Evolutionary conservation across 1,140 invertebrate species (phyloP), one percentile per base, ranked within the genome.

Genomic region (Venustaconcha ellipsiformis): DNA sequence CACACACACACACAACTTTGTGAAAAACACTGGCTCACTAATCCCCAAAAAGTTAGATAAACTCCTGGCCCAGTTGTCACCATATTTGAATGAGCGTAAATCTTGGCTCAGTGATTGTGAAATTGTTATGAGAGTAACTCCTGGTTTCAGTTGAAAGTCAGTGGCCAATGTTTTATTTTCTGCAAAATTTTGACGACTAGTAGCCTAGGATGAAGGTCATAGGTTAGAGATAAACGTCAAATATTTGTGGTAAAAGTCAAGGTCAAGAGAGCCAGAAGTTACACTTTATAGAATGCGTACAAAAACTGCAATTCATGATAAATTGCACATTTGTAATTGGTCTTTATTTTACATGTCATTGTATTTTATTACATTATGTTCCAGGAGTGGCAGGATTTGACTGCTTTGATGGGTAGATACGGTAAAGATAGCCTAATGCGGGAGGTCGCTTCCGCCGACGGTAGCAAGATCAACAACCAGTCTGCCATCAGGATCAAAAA

Each of bases 301-400:
- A 62, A 62, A 23, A n/a, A n/a, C 6, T 48, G 37, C 6, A 11
- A 48, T 48, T 48, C 37, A 48, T 11, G 37, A 8, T 8, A 30
- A 1, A 30, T 48, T 67, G 23, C 12, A 12, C n/a, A 67, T 48
- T 18, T 14, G 14, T n/a, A 13, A 23, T 30, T 15, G n/a, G 18
- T 62, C 2, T 37, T 56, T 64, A 1, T 65, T 26, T 17, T 14
- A 64, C 13, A n/a, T 17, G 12, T 64, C 15, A 23, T 15, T 55
- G 1, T 4, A 67, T 20, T 57, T 26, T 55, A 14, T 17, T 37
- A 20, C 37, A 37, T 70, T 57, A 30, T 57, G 67, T 67, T 77
- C 0, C 69, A 88, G 87, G 86, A 88, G 20, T 88, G 87, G 87
- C 66, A 74, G 11, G 81, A 84, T 72, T 75, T 88, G 18, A 81